Conservation (phyloP, 2,888 invertebrate genomes). For the Venusia cambrica region DNA sequence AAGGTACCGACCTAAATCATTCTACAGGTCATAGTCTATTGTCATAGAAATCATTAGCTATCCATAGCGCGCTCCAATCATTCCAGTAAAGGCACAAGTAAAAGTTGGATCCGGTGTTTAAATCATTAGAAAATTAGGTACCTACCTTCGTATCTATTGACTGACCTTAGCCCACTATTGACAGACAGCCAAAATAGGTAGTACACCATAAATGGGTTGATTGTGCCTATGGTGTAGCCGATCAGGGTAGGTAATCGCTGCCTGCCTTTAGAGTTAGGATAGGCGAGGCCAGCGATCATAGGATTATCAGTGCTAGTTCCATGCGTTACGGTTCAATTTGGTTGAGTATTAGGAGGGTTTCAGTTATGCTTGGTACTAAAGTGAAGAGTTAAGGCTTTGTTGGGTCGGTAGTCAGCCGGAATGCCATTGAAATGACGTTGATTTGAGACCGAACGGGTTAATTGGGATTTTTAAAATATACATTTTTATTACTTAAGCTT, state of each 20-base stretch:
- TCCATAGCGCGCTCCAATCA: slow-evolving; percentile 5
- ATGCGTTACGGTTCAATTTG: slow-evolving; percentile 1
- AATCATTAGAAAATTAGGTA: slow-evolving; percentile 17
- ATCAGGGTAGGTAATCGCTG: slow-evolving; percentile 16
- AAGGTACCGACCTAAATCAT: too few relatives aligned
- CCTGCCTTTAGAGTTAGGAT: slow-evolving; percentile 17
- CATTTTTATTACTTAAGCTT: too few relatives aligned
- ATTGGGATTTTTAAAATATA: too few relatives aligned
- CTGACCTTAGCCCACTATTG: too few relatives aligned
- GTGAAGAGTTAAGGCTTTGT: too few relatives aligned
- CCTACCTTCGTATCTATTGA: slow-evolving; percentile 8
- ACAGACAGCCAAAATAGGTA: slow-evolving; percentile 16
- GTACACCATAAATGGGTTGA: slow-evolving; percentile 16
- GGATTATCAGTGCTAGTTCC: slow-evolving; percentile 1
- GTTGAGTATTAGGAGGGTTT: too few relatives aligned
- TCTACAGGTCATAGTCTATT: slow-evolving; percentile 2
- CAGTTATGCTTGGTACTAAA: too few relatives aligned
- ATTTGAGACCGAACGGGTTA: too few relatives aligned
- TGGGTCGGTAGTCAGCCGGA: too few relatives aligned
- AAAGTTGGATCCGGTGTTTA: slow-evolving; percentile 29
- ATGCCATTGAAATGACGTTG: too few relatives aligned
- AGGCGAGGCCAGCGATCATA: slow-evolving; percentile 6
- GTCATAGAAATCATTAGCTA: slow-evolving; percentile 9
- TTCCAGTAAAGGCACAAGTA: slow-evolving; percentile 27
- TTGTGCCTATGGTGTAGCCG: too few relatives aligned